Evolutionary conservation across 1,140 invertebrate genomes (phyloP), one percentile per base, ranked within the genome.

Genomic region (Diorhabda sublineata): DNA sequence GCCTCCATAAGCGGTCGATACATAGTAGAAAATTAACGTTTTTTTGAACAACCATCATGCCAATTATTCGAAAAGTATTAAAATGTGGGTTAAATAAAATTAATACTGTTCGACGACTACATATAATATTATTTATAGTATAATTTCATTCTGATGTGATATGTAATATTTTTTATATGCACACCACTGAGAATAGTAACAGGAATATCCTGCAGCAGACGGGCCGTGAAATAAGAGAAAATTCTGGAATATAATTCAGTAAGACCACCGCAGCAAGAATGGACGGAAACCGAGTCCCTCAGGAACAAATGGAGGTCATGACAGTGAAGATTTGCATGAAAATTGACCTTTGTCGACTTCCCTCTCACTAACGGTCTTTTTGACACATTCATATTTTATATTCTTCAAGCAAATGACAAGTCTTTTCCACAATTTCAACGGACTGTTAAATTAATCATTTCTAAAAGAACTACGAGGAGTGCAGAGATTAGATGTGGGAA

Each of bases 251-350:
- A 61, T 42, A 62, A 62, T 42, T 43, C 11, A n/a, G 47, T n/a
- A 52, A 6, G n/a, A n/a, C 47, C 60, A 64, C 64, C 52, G 67
- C 68, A 3, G 3, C 47, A 52, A n/a, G 47, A 52, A 52, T 52
- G 47, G 47, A 52, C 47, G 68, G 66, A 67, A 74, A 70, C 70
- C 71, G 52, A 70, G 68, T 68, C 65, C 26, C 26, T 26, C 64
- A 66, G 59, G 67, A 69, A 76, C 72, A 76, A 76, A 76, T 75
- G 69, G 70, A 69, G 72, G 71, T 74, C 71, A 65, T 75, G 74
- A 75, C 75, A 75, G 68, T 57, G 67, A 63, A 71, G 72, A 76
- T 76, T 76, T 76, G 71, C 75, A 76, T 76, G 68, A 75, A 76
- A 76, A 76, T 76, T 76, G 74, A 76, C 75, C 74, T 73, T 68